Percentiles rank a stretch among this genome's conserved stretches.
Conservation (phyloP, 2,797 vertebrate genomes). For the Acanthornis magna region DNA sequence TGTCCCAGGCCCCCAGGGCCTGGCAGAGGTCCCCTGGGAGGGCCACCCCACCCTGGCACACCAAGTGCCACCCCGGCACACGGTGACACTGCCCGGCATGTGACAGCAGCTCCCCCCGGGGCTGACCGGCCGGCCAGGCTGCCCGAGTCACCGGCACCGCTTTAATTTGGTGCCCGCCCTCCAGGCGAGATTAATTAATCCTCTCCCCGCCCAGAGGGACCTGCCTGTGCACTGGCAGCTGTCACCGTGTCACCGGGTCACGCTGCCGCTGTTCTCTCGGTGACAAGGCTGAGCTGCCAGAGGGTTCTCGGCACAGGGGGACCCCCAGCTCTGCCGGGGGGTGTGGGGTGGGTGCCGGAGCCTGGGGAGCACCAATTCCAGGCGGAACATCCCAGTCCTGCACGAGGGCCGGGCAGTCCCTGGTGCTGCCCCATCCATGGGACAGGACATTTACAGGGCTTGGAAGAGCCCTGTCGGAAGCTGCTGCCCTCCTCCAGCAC, state of each 20-base stretch:
- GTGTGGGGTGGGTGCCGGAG: neutral
- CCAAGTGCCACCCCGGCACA: fast-evolving
- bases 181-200: neutral
- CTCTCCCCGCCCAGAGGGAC: neutral
- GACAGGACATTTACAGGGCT: fast-evolving
- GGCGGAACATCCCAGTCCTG: neutral
- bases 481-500: neutral
- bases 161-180: slow-evolving; percentile 4
- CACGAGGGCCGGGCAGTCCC: neutral
- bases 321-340: neutral
- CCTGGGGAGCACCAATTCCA: fast-evolving
- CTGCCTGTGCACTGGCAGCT: neutral
- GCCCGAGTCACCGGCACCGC: neutral
- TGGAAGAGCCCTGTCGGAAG: neutral
- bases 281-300: neutral
- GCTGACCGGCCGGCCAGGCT: neutral
- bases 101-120: neutral
- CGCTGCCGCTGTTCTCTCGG: neutral
- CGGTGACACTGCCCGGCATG: fast-evolving
- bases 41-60: neutral
- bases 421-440: fast-evolving
- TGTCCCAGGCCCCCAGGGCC: neutral
- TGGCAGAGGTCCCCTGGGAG: neutral
- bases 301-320: fast-evolving
- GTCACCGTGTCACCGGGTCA: neutral